Base-by-base conservation (phyloP, 2,113 vertebrate species). In the Arvicanthis niloticus region DNA sequence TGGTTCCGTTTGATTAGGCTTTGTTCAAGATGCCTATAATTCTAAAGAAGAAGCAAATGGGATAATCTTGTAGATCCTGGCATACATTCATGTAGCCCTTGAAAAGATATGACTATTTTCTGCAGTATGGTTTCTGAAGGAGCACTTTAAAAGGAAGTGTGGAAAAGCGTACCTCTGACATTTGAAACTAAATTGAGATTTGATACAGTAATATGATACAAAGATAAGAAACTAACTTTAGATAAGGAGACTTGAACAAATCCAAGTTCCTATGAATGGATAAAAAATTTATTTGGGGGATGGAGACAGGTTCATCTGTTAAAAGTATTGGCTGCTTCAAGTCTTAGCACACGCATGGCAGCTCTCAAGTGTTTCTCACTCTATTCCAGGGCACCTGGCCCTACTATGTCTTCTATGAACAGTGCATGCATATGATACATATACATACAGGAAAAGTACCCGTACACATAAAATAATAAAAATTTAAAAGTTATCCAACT, bases 21-120 rank as follows among this genome's bases (percentile, higher is more conserved):
- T 97, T 96, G 84, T 96, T 96, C 77, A 91, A n/a, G n/a, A 22
- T 75, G 53, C 86, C 84, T 91, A 21, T n/a, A 85, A 42, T 91
- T 84, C 65, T 60, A 75, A 65, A 72, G 93, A 97, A 75, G 70
- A 92, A 97, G 91, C 81, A 94, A 96, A 89, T 80, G 72, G 95
- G 51, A 16, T 70, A 58, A 91, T 82, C 73, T 70, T 67, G 65
- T 19, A 96, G 88, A 85, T 91, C 37, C 51, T 96, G 45, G 85
- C 70, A 67, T 34, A 82, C 22, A 40, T 95, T 97, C 93, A 68
- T 93, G 67, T n/a, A 91, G 80, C 85, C 72, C 48, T 95, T 21
- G 26, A 75, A 96, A 97, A 94, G 34, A 68, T 13, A 19, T 37
- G 60, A 85, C 92, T 95, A 56, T 86, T 93, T 92, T 95, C 60